These are phyloP conservation scores for Andrena haemorrhoa DNA, from an alignment of 2,888 invertebrate species.

Conservation along the genomic window DNA sequence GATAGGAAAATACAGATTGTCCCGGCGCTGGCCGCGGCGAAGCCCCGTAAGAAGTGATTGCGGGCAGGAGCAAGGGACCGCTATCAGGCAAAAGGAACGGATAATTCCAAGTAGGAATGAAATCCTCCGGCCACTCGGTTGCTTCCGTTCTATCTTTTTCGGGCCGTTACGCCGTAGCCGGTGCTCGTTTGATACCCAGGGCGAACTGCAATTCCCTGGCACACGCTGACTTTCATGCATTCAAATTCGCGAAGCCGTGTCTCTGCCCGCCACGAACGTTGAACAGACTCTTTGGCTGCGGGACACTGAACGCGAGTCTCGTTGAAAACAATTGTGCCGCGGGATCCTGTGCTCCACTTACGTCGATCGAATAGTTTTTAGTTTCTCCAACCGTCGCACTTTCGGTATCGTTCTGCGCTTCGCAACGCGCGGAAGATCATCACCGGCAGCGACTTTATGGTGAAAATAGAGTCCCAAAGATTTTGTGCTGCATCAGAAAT, in stretches of 20 bases:
- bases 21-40: conserved; percentile 17
- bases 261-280: neutral
- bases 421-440: neutral
- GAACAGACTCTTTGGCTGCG: conserved; percentile 29
- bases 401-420: neutral
- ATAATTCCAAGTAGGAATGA: conserved; percentile 59
- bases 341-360: neutral
- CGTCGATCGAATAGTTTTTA: neutral
- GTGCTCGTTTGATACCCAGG: conserved; percentile 2
- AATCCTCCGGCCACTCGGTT: conserved; percentile 43
- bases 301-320: neutral
- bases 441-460: neutral
- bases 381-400: neutral
- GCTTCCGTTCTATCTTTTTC: conserved; percentile 50
- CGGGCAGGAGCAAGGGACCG: conserved; percentile 37
- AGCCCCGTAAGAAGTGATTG: conserved; percentile 49
- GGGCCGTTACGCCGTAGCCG: conserved; percentile 32
- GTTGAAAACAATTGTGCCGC: neutral
- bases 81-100: conserved; percentile 51
- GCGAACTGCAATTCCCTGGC: conserved; percentile 43
- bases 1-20: conserved; percentile 54
- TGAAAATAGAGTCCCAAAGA: no score
- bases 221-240: conserved; percentile 36
- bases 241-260: conserved; percentile 47
- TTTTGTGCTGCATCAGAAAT: no score